phyloP scores from a whole-genome alignment of 2,113 vertebrate genomes.

The Zosterops hypoxanthus region DNA sequence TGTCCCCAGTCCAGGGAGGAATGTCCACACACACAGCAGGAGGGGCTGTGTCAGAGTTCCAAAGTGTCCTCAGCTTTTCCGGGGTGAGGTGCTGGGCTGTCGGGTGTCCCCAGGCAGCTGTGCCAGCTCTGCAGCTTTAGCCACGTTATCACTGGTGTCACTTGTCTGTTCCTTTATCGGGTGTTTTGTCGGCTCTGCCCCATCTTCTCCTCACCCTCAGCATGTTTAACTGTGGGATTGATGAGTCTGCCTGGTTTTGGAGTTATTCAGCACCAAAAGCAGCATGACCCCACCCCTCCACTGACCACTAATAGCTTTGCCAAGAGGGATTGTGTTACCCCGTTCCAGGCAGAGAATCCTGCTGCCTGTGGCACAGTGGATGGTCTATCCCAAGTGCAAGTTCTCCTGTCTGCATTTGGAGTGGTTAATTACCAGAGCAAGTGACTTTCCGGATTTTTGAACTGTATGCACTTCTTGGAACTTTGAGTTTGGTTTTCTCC shows the following conservation, averaged over 20 bases:
- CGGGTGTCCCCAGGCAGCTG: not conserved
- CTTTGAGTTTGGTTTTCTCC: not conserved
- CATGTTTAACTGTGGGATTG: not conserved
- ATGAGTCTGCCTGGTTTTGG: not conserved
- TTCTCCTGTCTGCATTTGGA: not conserved
- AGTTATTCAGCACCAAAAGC: not conserved
- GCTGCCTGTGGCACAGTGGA: not conserved
- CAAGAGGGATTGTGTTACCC: not conserved
- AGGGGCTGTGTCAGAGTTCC: not conserved
- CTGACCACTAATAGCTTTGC: not conserved
- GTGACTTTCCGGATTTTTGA: rapidly evolving
- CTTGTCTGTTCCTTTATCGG: not conserved
- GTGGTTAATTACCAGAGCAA: not conserved
- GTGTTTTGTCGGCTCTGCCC: not conserved
- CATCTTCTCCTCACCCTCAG: not conserved
- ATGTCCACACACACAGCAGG: no score
- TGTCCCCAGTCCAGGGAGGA: not conserved
- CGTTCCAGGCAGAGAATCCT: not conserved
- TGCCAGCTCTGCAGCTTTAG: not conserved
- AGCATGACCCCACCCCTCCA: not conserved
- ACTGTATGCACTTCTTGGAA: not conserved
- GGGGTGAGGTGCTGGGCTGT: not conserved
- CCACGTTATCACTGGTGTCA: not conserved
- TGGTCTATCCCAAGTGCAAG: not conserved
- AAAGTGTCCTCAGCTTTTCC: rapidly evolving